A percentile compares a stretch with the other conserved stretches of the same genome.
Evolutionary conservation across 2,888 invertebrate genomes (phyloP).

Genomic region (Acrobeloides nanus): DNA sequence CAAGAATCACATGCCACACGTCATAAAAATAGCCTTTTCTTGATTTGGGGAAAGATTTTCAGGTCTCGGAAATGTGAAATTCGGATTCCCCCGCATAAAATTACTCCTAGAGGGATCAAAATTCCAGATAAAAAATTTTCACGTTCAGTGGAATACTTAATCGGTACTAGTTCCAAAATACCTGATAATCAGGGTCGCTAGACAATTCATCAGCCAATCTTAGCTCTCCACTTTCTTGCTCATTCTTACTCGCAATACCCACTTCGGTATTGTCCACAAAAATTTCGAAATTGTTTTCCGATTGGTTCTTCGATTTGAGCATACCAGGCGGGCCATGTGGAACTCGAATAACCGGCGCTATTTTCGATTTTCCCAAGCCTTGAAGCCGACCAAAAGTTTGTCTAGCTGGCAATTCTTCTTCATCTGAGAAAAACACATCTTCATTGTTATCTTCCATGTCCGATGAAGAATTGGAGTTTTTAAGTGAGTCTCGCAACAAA

Average conservation of each 20-base stretch:
- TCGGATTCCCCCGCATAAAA: no score
- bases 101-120: no score
- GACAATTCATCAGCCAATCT: slow-evolving; percentile 18
- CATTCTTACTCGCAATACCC: not conserved
- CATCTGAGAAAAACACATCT: slow-evolving; percentile 14
- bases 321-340: slow-evolving; percentile 15
- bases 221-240: not conserved
- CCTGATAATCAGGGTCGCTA: slow-evolving; percentile 22
- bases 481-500: slow-evolving; percentile 10
- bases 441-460: slow-evolving; percentile 14
- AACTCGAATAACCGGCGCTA: slow-evolving; percentile 16
- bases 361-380: slow-evolving; percentile 16
- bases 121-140: no score
- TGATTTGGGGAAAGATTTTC: no score
- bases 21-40: no score
- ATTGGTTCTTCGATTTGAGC: slow-evolving; percentile 7
- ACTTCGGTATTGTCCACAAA: slow-evolving; percentile 12
- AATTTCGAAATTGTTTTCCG: slow-evolving; percentile 16
- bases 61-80: no score
- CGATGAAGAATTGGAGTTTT: not conserved
- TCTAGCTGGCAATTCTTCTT: slow-evolving; percentile 17
- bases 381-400: slow-evolving; percentile 15
- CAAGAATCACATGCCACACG: no score
- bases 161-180: no score
- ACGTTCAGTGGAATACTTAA: no score